Percentiles rank a stretch among this genome's conserved stretches.
Evolutionary conservation across 1,140 invertebrate species (phyloP).

Genomic region (Pogonus chalceus): DNA sequence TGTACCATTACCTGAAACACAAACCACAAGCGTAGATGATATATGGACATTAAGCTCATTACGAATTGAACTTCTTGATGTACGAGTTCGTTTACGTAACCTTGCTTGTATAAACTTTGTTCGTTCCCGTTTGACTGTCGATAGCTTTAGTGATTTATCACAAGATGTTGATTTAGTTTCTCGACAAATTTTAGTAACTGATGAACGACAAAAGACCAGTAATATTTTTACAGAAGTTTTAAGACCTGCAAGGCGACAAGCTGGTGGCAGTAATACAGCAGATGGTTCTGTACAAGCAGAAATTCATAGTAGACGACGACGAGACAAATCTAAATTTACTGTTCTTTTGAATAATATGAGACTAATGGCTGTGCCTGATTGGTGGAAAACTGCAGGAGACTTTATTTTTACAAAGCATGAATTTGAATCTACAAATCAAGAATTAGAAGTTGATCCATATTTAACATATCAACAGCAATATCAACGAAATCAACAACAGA

Average conservation of each 20-base stretch:
- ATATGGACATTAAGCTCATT: conserved; percentile 71
- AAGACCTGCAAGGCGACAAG: conserved; percentile 45
- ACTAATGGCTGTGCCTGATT: conserved; percentile 86
- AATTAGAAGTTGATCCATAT: not conserved
- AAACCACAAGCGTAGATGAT: conserved; percentile 23
- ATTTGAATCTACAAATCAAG: not conserved
- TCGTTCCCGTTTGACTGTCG: conserved; percentile 73
- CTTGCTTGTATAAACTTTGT: conserved; percentile 88
- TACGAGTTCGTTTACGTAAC: conserved; percentile 63
- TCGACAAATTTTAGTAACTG: conserved; percentile 79
- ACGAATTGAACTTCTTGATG: conserved; percentile 78
- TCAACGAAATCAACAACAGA: not conserved
- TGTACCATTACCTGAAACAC: conserved; percentile 15
- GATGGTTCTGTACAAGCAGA: conserved; percentile 68
- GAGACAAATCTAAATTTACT: conserved; percentile 70
- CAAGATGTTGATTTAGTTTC: conserved; percentile 90
- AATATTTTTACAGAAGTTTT: conserved; percentile 28
- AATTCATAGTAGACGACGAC: conserved; percentile 65
- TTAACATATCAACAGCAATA: not conserved
- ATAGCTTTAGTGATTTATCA: conserved; percentile 75
- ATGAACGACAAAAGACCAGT: conserved; percentile 60
- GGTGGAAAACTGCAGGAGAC: conserved; percentile 77
- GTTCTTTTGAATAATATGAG: conserved; percentile 92
- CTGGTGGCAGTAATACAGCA: conserved; percentile 28
- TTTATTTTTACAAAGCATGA: conserved; percentile 50